Conservation (phyloP, 2,113 vertebrate genomes). For the Gopherus evgoodei region DNA sequence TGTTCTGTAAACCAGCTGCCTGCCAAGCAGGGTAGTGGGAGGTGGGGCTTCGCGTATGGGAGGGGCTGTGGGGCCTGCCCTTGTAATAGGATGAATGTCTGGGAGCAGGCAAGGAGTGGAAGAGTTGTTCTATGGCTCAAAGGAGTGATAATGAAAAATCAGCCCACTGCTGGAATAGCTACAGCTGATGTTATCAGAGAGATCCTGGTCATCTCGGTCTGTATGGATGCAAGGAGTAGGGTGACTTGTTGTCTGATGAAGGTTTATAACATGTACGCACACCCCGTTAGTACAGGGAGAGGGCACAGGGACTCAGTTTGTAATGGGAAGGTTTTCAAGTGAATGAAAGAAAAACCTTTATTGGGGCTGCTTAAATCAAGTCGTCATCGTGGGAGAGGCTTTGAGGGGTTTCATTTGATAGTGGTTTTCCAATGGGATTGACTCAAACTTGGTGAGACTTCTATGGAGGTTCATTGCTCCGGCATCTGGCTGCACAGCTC, state of each 20-base stretch:
- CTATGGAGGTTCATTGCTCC: neutral
- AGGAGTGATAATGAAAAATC: neutral
- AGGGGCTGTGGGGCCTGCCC: neutral
- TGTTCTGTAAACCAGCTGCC: neutral
- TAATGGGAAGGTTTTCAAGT: neutral
- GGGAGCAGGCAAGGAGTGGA: neutral
- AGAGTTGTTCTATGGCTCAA: neutral
- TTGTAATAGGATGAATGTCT: neutral
- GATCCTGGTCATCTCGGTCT: neutral
- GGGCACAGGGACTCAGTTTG: no score
- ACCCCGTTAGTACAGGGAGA: no score
- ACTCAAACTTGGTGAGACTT: neutral
- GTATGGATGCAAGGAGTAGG: no score
- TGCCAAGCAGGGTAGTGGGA: neutral
- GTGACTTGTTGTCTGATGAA: no score
- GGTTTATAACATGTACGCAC: no score
- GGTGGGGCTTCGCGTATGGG: neutral
- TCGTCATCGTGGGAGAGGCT: neutral
- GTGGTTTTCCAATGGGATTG: neutral
- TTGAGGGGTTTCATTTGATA: neutral
- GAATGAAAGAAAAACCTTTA: neutral
- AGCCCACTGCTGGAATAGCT: neutral
- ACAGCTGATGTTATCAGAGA: neutral
- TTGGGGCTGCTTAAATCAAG: neutral
- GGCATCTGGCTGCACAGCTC: neutral